Conservation (phyloP, 2,797 vertebrate genomes). For the Simalia tracyae region DNA sequence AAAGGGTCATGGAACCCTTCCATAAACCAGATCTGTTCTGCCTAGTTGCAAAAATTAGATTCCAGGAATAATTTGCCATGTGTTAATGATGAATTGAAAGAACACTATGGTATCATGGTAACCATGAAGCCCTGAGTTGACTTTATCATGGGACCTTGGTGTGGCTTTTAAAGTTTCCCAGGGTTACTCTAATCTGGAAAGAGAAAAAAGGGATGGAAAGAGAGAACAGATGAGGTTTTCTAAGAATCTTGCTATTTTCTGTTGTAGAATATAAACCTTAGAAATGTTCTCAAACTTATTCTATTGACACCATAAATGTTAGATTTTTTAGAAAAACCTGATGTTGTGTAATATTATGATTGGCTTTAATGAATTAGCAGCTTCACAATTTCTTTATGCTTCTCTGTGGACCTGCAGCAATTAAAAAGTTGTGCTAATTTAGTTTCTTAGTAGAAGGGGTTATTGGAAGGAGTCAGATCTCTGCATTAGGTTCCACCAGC, state of each 20-base stretch:
- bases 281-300: slow-evolving; percentile 42
- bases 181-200: neutral
- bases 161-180: neutral
- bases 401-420: slow-evolving; percentile 66
- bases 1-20: neutral
- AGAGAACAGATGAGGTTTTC: slow-evolving; percentile 2
- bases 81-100: neutral
- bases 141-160: neutral
- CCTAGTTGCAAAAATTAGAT: neutral
- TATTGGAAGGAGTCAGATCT: slow-evolving; percentile 70
- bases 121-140: neutral
- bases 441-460: slow-evolving; percentile 68
- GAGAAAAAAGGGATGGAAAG: neutral
- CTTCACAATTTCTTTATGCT: slow-evolving; percentile 73
- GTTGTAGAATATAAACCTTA: slow-evolving; percentile 39
- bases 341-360: slow-evolving; percentile 55
- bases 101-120: neutral
- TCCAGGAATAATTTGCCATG: neutral
- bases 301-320: slow-evolving; percentile 46
- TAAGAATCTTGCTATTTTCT: slow-evolving; percentile 27
- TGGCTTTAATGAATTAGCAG: slow-evolving; percentile 71
- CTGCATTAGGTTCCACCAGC: slow-evolving; percentile 64
- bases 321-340: slow-evolving; percentile 65
- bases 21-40: neutral
- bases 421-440: slow-evolving; percentile 77